These are phyloP conservation scores for Lophura nycthemera DNA, from an alignment of 2,113 vertebrate species.

Conservation along the genomic window DNA sequence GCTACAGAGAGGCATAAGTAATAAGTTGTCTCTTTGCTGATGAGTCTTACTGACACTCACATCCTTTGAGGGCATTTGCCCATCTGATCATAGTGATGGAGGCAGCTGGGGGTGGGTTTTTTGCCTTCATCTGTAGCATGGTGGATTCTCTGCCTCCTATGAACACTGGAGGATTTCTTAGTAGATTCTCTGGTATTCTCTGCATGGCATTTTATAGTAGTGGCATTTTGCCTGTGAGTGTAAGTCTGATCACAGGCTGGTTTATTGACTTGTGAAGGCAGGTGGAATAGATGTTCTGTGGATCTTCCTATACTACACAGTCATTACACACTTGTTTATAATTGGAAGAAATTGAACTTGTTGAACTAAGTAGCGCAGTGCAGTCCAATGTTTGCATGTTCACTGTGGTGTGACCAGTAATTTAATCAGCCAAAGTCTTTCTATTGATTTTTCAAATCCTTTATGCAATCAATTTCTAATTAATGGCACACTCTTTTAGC, in stretches of 20 bases:
- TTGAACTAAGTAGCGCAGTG: background rate
- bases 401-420: background rate
- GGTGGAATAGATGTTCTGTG: background rate
- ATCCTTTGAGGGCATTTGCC: background rate
- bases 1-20: background rate
- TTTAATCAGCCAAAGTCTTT: background rate
- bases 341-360: background rate
- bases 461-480: background rate
- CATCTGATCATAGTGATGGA: background rate
- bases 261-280: background rate
- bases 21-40: background rate
- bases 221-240: background rate
- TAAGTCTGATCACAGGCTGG: background rate
- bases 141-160: rapidly evolving
- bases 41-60: background rate
- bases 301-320: background rate
- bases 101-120: background rate
- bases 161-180: background rate
- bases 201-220: background rate
- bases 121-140: background rate
- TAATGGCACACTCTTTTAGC: background rate
- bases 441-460: background rate
- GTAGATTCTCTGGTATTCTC: background rate
- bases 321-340: background rate
- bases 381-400: background rate